These are phyloP conservation scores for Phalloptychus januarius DNA, from an alignment of 2,797 vertebrate species.

Conservation along the genomic window DNA sequence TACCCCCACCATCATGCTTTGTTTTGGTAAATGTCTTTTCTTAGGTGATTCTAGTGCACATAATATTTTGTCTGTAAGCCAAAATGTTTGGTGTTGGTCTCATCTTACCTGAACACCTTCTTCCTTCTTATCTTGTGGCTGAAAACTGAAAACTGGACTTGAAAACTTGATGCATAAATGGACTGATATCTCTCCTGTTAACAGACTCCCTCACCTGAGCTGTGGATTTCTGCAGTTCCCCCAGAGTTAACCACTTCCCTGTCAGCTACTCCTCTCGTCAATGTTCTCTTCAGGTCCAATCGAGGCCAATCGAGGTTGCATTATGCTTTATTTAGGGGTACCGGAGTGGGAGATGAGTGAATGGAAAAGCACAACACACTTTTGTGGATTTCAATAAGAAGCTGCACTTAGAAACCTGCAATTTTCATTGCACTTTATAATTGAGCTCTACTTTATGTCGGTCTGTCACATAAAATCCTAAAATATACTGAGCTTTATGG, in stretches of 20 bases:
- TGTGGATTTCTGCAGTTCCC: neutral
- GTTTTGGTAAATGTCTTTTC: neutral
- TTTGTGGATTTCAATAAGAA: neutral
- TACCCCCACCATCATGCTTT: neutral
- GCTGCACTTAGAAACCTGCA: neutral
- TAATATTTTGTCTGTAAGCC: neutral
- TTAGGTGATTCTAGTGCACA: neutral
- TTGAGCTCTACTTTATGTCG: neutral
- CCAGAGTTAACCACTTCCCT: neutral
- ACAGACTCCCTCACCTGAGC: neutral
- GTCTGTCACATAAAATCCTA: neutral
- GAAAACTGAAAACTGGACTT: neutral
- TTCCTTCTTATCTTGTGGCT: neutral
- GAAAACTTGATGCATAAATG: neutral
- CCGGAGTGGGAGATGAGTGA: neutral
- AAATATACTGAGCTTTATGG: neutral
- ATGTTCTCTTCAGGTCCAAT: neutral
- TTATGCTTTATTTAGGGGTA: neutral
- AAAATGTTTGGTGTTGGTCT: neutral
- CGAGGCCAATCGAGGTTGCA: neutral
- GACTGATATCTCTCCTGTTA: neutral
- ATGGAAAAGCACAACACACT: neutral
- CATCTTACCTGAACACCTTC: neutral
- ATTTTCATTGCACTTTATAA: neutral
- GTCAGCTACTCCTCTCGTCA: neutral